These are phyloP conservation scores for Oligia strigilis DNA, from an alignment of 2,888 invertebrate genomes.

Conservation along the genomic window DNA sequence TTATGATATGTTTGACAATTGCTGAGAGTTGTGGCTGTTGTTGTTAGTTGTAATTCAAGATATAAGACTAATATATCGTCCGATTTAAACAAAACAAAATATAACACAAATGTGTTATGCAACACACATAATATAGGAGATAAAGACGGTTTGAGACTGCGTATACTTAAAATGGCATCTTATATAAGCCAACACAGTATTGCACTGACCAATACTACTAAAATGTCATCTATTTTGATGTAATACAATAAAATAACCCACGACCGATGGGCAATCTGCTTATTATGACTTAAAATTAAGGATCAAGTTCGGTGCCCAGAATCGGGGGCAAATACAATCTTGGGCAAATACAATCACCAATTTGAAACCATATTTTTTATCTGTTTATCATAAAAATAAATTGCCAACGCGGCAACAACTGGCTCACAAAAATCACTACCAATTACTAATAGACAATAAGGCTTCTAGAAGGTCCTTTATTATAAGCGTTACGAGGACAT, in stretches of 20 bases:
- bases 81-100: not conserved
- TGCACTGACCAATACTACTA: not conserved
- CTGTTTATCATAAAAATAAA: not conserved
- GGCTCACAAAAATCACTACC: constrained; percentile 7
- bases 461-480: constrained; percentile 35
- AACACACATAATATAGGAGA: not conserved
- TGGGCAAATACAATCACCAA: not conserved
- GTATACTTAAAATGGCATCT: no score
- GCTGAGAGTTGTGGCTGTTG: constrained; percentile 22
- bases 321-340: not conserved
- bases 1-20: constrained; percentile 40
- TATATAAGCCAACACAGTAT: no score
- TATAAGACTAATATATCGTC: not conserved
- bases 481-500: constrained; percentile 53
- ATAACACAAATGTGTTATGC: not conserved
- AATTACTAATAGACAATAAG: constrained; percentile 26
- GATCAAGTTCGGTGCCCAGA: not conserved
- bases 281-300: no score
- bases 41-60: not conserved
- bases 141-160: not conserved
- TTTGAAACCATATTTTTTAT: not conserved
- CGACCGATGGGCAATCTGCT: no score
- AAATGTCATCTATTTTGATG: not conserved
- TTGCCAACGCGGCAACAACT: constrained; percentile 1
- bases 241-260: no score